These are phyloP conservation scores for Apamea epomidion DNA, from an alignment of 2,888 invertebrate species.

Conservation along the genomic window DNA sequence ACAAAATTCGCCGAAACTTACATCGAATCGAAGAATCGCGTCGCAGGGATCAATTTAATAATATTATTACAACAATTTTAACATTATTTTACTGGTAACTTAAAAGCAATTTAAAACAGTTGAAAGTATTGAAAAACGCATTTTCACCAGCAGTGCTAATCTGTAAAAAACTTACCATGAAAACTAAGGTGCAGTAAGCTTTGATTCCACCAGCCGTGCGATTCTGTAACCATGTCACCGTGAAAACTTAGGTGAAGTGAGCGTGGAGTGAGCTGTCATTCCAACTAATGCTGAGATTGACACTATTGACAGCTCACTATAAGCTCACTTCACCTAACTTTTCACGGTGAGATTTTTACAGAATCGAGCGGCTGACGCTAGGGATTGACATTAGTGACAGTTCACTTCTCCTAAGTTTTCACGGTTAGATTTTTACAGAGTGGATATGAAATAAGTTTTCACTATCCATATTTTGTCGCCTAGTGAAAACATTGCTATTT, in stretches of 20 bases:
- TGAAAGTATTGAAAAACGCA: neutral
- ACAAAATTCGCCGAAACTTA: slow-evolving; percentile 27
- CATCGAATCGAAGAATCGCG: slow-evolving; percentile 5
- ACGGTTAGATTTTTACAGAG: neutral
- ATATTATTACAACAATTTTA: neutral
- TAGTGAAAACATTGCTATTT: neutral
- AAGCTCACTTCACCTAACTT: no score
- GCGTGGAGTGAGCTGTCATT: no score
- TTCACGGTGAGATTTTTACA: no score
- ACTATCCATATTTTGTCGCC: neutral
- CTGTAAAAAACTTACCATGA: neutral
- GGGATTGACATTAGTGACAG: neutral
- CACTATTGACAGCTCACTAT: no score
- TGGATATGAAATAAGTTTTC: neutral
- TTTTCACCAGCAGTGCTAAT: neutral
- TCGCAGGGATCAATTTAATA: slow-evolving; percentile 9
- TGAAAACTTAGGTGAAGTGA: neutral
- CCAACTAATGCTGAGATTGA: no score
- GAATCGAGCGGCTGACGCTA: no score
- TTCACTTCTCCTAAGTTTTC: neutral
- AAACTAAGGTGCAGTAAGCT: neutral
- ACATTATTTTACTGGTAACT: neutral
- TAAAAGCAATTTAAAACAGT: neutral
- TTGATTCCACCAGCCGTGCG: neutral
- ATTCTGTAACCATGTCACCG: neutral